Evolutionary conservation across 2,888 invertebrate genomes (phyloP), one percentile per base, ranked within the genome.

Genomic region (Rhingia rostrata): DNA sequence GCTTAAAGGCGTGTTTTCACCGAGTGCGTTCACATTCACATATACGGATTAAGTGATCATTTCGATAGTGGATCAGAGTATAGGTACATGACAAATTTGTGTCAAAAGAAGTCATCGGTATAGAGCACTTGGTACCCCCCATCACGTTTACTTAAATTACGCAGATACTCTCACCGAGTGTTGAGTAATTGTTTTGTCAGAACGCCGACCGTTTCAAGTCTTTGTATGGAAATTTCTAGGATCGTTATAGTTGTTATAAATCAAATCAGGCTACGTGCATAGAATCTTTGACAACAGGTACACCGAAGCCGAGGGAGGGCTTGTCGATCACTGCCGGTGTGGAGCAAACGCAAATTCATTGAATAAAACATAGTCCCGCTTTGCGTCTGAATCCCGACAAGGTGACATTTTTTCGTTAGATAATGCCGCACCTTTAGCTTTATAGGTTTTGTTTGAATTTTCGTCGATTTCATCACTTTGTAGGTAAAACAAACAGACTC

Each of bases 321-420:
- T 37, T 49, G 54, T 32, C 77, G 54, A 47, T 56, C 77, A 49
- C 5, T 43, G 41, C 41, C 53, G 53, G 66, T 14, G 9, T 32
- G 4, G 6, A 37, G 22, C 22, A 37, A 64, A 64, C 30, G 51
- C 12, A 9, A 64, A 39, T 7, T 53, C 53, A 64, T 58, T 78
- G 70, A 78, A 78, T 78, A 70, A 78, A 78, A 78, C 63, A 78
- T 78, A 63, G 33, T 47, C 64, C 64, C 35, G 12, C 78, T 64
- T 61, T 49, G 22, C 49, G 37, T 51, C 35, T 67, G 39, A 35
- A 47, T n/a, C 32, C 35, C 54, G 70, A 78, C 78, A 78, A 51
- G 70, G 49, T 78, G 70, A 78, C 78, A 78, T 9, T 56, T 70
- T n/a, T 56, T 60, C 47, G 10, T 63, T 63, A 49, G 47, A 22